phyloP scores from a whole-genome alignment of 2,113 vertebrate species.

The Pampusana beccarii region DNA sequence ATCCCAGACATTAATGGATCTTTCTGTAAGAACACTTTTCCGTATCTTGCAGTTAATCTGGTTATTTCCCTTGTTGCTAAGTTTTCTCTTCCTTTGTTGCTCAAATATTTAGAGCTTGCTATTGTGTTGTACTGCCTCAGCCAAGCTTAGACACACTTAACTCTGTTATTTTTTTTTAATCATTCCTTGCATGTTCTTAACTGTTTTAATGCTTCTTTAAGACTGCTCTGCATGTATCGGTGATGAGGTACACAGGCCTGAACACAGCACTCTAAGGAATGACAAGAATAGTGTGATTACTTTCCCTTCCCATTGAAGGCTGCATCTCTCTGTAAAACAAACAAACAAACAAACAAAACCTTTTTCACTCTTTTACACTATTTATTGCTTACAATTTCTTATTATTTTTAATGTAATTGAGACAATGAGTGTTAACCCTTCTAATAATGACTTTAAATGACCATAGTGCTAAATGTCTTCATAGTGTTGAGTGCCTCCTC shows the following conservation, averaged over 20 bases:
- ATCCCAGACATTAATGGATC: not conserved
- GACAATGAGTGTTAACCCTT: not conserved
- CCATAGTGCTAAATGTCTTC: not conserved
- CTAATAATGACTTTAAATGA: not conserved
- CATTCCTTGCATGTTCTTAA: not conserved
- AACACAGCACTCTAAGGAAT: not conserved
- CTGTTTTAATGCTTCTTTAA: not conserved
- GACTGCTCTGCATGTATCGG: not conserved
- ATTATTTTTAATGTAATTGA: not conserved
- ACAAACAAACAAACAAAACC: not conserved
- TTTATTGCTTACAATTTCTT: not conserved
- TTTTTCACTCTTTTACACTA: not conserved
- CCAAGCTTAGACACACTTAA: not conserved
- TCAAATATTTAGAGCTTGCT: slow-evolving; percentile 28
- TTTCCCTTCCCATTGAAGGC: not conserved
- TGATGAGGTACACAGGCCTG: not conserved
- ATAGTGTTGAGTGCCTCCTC: not conserved
- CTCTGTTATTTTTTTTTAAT: not conserved
- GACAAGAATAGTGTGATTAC: not conserved
- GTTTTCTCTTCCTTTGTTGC: slow-evolving; percentile 10
- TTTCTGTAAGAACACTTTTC: not conserved
- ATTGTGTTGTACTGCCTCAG: not conserved
- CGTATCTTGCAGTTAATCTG: not conserved
- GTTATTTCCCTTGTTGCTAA: not conserved
- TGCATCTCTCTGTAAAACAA: not conserved